Percentiles rank a stretch among this genome's conserved stretches.
phyloP scores from a whole-genome alignment of 2,888 invertebrate genomes.

The Coremacera marginata region DNA sequence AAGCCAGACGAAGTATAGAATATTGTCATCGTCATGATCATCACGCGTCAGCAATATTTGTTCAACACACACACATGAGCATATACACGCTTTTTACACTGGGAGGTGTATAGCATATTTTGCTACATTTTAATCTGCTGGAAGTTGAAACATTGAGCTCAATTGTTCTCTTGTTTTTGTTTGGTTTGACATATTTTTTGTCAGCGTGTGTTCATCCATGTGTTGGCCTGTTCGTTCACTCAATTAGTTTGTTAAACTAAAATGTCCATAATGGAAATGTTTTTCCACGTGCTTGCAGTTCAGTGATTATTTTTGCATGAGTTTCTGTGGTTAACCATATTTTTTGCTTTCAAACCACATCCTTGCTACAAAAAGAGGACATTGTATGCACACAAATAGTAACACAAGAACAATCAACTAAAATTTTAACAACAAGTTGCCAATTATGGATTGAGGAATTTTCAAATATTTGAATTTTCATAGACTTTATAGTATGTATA shows the following conservation, averaged over 20 bases:
- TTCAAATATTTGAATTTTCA: not conserved
- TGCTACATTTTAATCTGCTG: slow-evolving; percentile 41
- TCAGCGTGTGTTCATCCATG: not conserved
- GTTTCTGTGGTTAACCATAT: slow-evolving; percentile 52
- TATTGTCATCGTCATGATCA: not conserved
- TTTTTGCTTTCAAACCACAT: slow-evolving; percentile 29
- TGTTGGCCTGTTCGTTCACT: not conserved
- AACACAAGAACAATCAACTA: not conserved
- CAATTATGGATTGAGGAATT: not conserved
- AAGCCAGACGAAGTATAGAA: not conserved
- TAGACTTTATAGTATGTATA: not conserved
- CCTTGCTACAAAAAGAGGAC: slow-evolving; percentile 1
- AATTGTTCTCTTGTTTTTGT: not conserved
- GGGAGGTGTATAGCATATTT: slow-evolving; percentile 39
- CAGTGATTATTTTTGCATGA: slow-evolving; percentile 54
- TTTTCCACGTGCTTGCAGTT: slow-evolving; percentile 56
- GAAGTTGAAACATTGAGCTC: slow-evolving; percentile 34
- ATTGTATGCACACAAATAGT: not conserved
- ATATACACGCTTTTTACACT: too few species aligned
- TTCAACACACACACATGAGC: not conserved
- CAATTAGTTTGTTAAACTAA: slow-evolving; percentile 35
- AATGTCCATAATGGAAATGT: slow-evolving; percentile 63
- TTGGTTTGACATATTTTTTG: not conserved
- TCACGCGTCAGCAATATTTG: not conserved
- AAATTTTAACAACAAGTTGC: not conserved